These are phyloP conservation scores for Synergus japonicus DNA, from an alignment of 2,888 invertebrate species.

Conservation along the genomic window DNA sequence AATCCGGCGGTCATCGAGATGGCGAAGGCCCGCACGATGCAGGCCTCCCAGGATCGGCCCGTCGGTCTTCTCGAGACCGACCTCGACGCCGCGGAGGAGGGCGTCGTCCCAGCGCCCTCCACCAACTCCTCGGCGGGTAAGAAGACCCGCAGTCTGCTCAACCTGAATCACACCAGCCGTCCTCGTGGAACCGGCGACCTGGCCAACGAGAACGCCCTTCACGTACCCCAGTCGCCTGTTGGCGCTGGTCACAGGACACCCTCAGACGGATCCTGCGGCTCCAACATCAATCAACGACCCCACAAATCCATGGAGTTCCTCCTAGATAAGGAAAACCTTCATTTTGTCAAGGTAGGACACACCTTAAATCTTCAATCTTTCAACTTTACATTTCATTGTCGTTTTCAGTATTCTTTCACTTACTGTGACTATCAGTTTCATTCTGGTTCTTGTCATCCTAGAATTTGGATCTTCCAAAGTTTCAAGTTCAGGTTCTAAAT, in stretches of 20 bases:
- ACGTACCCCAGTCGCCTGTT: slow-evolving; percentile 75
- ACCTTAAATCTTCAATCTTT: slow-evolving; percentile 48
- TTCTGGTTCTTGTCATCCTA: too few species aligned
- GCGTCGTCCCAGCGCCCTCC: slow-evolving; percentile 67
- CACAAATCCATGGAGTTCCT: slow-evolving; percentile 98
- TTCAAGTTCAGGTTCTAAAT: not conserved
- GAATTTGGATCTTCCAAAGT: not conserved
- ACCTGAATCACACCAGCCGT: slow-evolving; percentile 77
- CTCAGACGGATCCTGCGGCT: slow-evolving; percentile 68
- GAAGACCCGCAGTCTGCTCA: slow-evolving; percentile 84
- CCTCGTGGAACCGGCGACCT: slow-evolving; percentile 76
- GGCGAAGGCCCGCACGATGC: slow-evolving; percentile 76
- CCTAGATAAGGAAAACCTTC: slow-evolving; percentile 94
- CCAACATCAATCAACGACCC: slow-evolving; percentile 78
- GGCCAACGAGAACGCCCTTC: slow-evolving; percentile 74
- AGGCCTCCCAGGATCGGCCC: slow-evolving; percentile 80
- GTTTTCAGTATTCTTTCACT: not conserved
- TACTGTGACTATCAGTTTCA: not conserved
- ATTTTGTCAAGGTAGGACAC: slow-evolving; percentile 88
- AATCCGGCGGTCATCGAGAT: slow-evolving; percentile 77
- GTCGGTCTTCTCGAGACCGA: slow-evolving; percentile 94
- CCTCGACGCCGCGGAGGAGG: slow-evolving; percentile 85
- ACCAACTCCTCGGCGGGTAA: slow-evolving; percentile 66
- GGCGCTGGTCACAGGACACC: slow-evolving; percentile 73
- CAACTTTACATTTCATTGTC: not conserved